Percentiles rank a stretch among this genome's conserved stretches.
Evolutionary conservation across 1,140 invertebrate genomes (phyloP).

Genomic region (Nymphalis io): DNA sequence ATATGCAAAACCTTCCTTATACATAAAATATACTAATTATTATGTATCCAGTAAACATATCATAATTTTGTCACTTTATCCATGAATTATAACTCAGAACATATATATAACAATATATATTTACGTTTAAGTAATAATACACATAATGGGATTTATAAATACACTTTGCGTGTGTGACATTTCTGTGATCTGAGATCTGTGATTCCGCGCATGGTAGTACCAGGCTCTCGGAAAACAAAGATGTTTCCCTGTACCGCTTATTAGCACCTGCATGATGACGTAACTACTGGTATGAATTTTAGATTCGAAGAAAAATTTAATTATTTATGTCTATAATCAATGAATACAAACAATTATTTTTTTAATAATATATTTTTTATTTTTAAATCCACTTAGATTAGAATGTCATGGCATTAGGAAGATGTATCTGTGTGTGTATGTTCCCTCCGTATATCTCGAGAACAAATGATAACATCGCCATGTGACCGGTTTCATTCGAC

Average conservation of each 20-base stretch:
- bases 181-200: background rate
- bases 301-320: background rate
- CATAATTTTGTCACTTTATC: too few species aligned
- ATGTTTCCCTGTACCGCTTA: slow-evolving; percentile 21
- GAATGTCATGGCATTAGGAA: background rate
- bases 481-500: too few species aligned
- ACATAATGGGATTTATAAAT: background rate
- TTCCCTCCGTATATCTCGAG: too few species aligned
- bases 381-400: too few species aligned
- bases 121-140: background rate
- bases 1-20: too few species aligned
- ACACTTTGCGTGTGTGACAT: background rate
- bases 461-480: too few species aligned
- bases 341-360: too few species aligned
- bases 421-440: too few species aligned
- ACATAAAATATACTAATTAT: too few species aligned
- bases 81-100: background rate
- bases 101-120: background rate
- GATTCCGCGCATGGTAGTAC: slow-evolving; percentile 34
- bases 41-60: too few species aligned
- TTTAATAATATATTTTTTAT: too few species aligned
- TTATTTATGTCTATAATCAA: too few species aligned
- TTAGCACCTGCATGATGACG: slow-evolving; percentile 6
- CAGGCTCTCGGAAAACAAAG: slow-evolving; percentile 30
- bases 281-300: background rate